Evolutionary conservation across 1,140 invertebrate species (phyloP), one percentile per base, ranked within the genome.

Genomic region (Pseudomyrmex dendroicus): DNA sequence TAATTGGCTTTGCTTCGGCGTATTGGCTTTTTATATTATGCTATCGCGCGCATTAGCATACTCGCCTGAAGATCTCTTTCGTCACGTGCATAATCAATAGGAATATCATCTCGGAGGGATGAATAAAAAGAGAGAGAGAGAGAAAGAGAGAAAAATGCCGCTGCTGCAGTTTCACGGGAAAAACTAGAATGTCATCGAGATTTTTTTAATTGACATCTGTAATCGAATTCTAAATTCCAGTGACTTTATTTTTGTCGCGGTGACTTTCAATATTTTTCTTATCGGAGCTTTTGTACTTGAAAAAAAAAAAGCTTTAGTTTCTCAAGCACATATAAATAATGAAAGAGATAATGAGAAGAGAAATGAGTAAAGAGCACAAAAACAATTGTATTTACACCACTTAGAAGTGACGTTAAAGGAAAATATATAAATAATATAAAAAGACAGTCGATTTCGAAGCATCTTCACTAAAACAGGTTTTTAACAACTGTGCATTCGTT

Each of bases 1-100:
- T 94, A 94, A 94, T 94, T 94, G 93, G 93, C 92, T 94, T 94
- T 93, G 76, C 54, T 54, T 86, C 67, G 85, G 86, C 87, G 89
- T 91, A 86, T 89, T 84, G 91, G 90, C 88, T 91, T 90, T 35
- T 35, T 85, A 87, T 85, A 91, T 93, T 92, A 91, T 88, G 89
- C 86, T 54, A 50, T 86, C 88, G 77, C 82, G 82, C 66, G 48
- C 61, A 94, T 93, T 94, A 92, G 89, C 93, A 93, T 94, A 94
- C 86, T 92, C 84, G 80, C 88, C 86, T 84, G 50, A 92, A 92
- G 91, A 94, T 94, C 93, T 93, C 91, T 91, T 93, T 94, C 92
- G 93, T 93, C 91, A 94, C 93, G 90, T 91, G 90, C 91, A 93
- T 93, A 93, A 90, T 91, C 86, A 86, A 84, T 70, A 72, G 82